Evolutionary conservation across 2,113 vertebrate species (phyloP).

Genomic region (Pteropus alecto): DNA sequence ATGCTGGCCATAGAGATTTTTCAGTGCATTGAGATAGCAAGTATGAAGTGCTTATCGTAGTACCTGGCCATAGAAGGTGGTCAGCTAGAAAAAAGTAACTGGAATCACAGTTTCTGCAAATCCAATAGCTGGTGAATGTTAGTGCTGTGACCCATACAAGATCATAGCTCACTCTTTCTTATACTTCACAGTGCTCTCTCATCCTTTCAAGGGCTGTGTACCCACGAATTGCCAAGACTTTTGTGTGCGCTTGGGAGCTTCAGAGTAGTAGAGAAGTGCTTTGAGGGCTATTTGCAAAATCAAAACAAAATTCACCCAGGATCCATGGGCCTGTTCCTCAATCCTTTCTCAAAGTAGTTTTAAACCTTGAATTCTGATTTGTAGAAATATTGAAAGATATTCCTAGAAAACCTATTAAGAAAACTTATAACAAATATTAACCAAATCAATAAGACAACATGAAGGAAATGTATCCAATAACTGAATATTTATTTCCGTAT

Average conservation of each 20-base stretch:
- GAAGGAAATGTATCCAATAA: background rate
- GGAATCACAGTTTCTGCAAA: background rate
- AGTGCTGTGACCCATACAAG: background rate
- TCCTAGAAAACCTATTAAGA: conserved; percentile 41
- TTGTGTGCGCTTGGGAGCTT: background rate
- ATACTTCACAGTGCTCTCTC: background rate
- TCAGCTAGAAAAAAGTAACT: background rate
- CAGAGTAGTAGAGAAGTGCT: background rate
- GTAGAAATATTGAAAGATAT: background rate
- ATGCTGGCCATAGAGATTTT: background rate
- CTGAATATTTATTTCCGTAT: background rate
- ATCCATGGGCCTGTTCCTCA: background rate
- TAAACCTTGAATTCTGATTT: conserved; percentile 2
- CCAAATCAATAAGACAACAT: background rate
- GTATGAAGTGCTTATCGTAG: background rate
- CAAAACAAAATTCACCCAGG: background rate
- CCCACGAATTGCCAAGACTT: background rate
- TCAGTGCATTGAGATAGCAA: background rate
- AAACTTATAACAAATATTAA: conserved; percentile 13
- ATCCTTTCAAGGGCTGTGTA: background rate
- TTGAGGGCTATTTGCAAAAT: background rate
- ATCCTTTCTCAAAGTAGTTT: background rate
- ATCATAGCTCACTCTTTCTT: background rate
- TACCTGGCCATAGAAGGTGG: background rate
- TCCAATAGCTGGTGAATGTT: background rate